A percentile compares a stretch with the other conserved stretches of the same genome.
These are phyloP conservation scores for Hoplostethus atlanticus DNA, from an alignment of 2,797 vertebrate species.

Conservation along the genomic window DNA sequence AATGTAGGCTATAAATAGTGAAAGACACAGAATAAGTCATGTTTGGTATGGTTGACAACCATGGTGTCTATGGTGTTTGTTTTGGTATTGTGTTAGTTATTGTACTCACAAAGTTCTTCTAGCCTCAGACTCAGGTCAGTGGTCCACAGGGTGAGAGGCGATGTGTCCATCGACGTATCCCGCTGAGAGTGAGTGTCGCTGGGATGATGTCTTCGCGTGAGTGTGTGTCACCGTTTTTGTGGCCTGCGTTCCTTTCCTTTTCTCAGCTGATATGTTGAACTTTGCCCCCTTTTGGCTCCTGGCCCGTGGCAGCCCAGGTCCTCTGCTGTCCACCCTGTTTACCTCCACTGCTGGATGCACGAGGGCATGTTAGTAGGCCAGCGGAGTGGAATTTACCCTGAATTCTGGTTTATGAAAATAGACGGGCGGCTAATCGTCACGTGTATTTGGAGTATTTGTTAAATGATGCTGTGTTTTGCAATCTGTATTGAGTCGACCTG, in stretches of 20 bases:
- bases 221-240: slow-evolving; percentile 36
- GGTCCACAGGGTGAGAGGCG: slow-evolving; percentile 2
- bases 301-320: slow-evolving; percentile 4
- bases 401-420: not conserved
- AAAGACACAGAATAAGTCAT: not conserved
- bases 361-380: slow-evolving; percentile 1
- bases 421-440: not conserved
- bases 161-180: slow-evolving; percentile 28
- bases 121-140: slow-evolving; percentile 20
- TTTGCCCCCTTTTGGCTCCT: slow-evolving; percentile 66
- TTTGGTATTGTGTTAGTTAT: slow-evolving; percentile 8
- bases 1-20: not conserved
- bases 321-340: slow-evolving; percentile 8
- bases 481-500: too few relatives aligned
- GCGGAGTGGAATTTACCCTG: slow-evolving; percentile 7
- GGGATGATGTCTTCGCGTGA: not conserved
- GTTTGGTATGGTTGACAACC: not conserved
- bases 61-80: slow-evolving; percentile 2
- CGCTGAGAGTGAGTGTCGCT: slow-evolving; percentile 12
- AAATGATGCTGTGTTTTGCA: not conserved
- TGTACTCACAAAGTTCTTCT: slow-evolving; percentile 67
- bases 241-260: slow-evolving; percentile 42
- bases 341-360: slow-evolving; percentile 15
- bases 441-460: not conserved
- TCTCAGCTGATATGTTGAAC: slow-evolving; percentile 55